Base-by-base conservation (phyloP, 1,140 invertebrate species). In the Heliconius eleuchia region DNA sequence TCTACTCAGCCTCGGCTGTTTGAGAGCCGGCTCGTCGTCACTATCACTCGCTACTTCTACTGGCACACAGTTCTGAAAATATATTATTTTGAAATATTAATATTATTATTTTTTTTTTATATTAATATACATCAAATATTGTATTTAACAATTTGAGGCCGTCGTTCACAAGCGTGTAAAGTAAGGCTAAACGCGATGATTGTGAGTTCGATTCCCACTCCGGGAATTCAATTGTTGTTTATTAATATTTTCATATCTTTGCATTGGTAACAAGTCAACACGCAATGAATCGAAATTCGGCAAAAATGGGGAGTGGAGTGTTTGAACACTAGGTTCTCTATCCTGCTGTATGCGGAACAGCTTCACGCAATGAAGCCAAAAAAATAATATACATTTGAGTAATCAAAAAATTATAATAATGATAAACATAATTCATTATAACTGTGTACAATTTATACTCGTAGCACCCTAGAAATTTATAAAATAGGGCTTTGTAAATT, bases 11-110 rank as follows among this genome's bases (percentile, higher is more conserved):
- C 96, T 92, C n/a, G 96, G 96, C 80, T 96, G 96, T 86, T 97
- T 97, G 79, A 95, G 95, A 55, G 96, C 96, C 50, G 96, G 96
- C 86, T 97, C 96, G 91, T 97, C 96, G 94, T 96, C 96, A 88
- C 96, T 96, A 82, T 96, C 96, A 72, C 92, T 94, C 7, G 86
- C 87, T 9, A 84, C 85, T 73, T 92, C 91, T 9, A 85, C 85
- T 81, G 90, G 85, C 39, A 84, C 79, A 75, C 85, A 85, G 74
- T 86, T 88, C 92, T 94, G 90, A 57, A 92, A 88, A 34, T 46
- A 50, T 60, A 46, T 75, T 66, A n/a, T 57, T 23, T 30, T 66
- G 27, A 66, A 1, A 66, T 16, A 30, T 66, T 66, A 66, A 66
- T 66, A 30, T 66, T 66, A 23, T 23, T 23, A 23, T 23, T 0